phyloP scores from a whole-genome alignment of 2,113 vertebrate species.

The Gavialis gangeticus region DNA sequence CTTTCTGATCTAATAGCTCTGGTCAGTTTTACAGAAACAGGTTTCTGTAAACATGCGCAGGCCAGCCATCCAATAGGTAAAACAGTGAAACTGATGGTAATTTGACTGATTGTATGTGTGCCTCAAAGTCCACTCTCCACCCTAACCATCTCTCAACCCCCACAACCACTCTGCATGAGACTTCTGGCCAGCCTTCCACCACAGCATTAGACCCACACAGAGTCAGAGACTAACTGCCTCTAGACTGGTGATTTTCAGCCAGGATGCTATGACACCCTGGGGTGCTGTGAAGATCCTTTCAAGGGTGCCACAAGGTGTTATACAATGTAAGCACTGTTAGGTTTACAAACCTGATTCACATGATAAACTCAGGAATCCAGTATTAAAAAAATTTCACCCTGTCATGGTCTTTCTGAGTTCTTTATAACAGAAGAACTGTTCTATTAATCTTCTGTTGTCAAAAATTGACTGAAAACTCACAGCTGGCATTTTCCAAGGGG shows the following conservation, averaged over 20 bases:
- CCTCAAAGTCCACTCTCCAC: background rate
- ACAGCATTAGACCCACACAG: background rate
- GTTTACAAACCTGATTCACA: too few relatives aligned
- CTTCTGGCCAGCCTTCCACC: background rate
- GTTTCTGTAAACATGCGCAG: background rate
- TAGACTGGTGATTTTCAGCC: background rate
- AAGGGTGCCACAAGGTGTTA: too few relatives aligned
- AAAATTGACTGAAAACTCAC: too few relatives aligned
- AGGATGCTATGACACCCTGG: too few relatives aligned
- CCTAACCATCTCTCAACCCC: background rate
- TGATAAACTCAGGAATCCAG: too few relatives aligned
- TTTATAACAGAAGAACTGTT: too few relatives aligned
- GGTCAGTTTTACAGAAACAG: background rate
- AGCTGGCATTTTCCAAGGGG: too few relatives aligned
- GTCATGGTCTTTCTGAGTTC: too few relatives aligned
- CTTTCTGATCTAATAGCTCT: background rate
- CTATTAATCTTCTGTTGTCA: too few relatives aligned
- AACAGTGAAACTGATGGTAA: background rate
- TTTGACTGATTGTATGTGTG: background rate
- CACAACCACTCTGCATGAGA: background rate
- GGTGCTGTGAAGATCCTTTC: too few relatives aligned
- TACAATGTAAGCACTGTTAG: too few relatives aligned
- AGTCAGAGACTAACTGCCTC: background rate
- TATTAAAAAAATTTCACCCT: too few relatives aligned
- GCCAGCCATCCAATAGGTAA: background rate